These are phyloP conservation scores for Halcyon chelicuti DNA, from an alignment of 2,797 vertebrate genomes.

Conservation along the genomic window DNA sequence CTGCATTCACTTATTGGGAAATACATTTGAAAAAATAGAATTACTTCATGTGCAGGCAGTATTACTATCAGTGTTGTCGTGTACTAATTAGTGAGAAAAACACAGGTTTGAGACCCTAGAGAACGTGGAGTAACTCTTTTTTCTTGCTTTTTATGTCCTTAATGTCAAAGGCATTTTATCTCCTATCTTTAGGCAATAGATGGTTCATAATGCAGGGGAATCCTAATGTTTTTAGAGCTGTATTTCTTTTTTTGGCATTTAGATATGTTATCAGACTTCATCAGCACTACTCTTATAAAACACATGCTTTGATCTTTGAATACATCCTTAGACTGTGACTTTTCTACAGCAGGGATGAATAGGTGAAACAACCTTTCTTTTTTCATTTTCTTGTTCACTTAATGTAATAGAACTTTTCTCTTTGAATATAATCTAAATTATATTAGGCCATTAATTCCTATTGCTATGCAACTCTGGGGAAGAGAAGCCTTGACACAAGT, in stretches of 20 bases:
- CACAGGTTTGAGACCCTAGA: neutral
- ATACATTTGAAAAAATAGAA: neutral
- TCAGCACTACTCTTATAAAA: neutral
- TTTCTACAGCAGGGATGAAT: neutral
- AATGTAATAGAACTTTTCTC: neutral
- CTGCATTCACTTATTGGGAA: neutral
- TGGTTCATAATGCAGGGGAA: neutral
- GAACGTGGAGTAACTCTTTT: neutral
- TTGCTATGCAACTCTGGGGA: neutral
- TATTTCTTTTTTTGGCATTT: neutral
- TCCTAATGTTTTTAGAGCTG: neutral
- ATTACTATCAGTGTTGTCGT: neutral
- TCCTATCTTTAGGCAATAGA: neutral
- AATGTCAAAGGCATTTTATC: neutral
- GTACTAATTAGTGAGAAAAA: neutral
- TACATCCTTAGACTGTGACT: neutral
- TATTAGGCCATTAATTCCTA: neutral
- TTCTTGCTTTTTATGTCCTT: neutral
- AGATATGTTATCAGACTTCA: neutral
- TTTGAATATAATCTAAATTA: neutral
- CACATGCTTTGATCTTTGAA: neutral
- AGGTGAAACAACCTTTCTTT: neutral
- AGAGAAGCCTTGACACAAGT: neutral
- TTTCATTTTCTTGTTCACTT: neutral
- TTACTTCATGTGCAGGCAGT: neutral